phyloP scores from a whole-genome alignment of 2,888 invertebrate species.

The Philaethria dido region DNA sequence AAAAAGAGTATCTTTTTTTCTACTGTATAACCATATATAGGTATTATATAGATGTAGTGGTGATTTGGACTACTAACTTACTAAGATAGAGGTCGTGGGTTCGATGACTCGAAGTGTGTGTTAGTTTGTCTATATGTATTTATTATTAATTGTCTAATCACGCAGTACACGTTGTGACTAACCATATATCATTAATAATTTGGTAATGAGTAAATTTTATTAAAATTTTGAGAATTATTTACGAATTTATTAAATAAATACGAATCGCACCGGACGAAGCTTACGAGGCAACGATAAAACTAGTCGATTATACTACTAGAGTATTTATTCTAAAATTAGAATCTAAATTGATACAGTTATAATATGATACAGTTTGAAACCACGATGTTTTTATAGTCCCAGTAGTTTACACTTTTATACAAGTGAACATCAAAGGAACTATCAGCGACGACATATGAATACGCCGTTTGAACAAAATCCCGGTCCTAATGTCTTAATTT shows the following conservation, averaged over 20 bases:
- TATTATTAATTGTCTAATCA: too few relatives aligned
- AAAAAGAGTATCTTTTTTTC: too few relatives aligned
- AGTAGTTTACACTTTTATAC: constrained; percentile 49
- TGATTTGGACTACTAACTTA: too few relatives aligned
- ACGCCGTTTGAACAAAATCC: constrained; percentile 63
- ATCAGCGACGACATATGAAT: constrained; percentile 59
- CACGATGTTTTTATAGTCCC: constrained; percentile 26
- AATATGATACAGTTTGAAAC: constrained; percentile 8
- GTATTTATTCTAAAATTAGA: neutral
- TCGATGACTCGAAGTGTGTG: too few relatives aligned
- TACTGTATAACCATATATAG: too few relatives aligned
- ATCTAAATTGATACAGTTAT: constrained; percentile 5
- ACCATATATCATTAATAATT: too few relatives aligned
- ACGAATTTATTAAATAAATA: neutral
- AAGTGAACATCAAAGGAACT: constrained; percentile 57
- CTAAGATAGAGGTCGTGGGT: too few relatives aligned
- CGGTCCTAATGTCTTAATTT: constrained; percentile 71
- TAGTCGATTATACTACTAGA: neutral
- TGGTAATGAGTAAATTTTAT: neutral
- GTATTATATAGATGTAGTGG: too few relatives aligned
- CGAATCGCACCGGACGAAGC: neutral
- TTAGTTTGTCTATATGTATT: too few relatives aligned
- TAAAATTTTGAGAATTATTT: too few relatives aligned
- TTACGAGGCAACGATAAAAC: neutral
- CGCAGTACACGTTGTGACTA: too few relatives aligned